Percentiles rank a stretch among this genome's conserved stretches.
Evolutionary conservation across 2,888 invertebrate species (phyloP).

Genomic region (Machimus atricapillus): DNA sequence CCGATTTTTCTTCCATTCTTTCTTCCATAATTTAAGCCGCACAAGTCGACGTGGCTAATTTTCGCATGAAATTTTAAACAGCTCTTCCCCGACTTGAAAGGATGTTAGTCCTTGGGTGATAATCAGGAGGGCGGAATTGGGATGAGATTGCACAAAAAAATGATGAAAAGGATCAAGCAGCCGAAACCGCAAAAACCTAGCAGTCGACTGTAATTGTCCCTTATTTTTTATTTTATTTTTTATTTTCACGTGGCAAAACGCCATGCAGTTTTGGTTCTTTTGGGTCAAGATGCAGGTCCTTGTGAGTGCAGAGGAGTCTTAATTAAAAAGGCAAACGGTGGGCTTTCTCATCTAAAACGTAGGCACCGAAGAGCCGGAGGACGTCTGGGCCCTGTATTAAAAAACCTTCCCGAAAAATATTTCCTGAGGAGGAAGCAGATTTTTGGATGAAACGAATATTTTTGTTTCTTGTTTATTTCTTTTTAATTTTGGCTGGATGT

Average conservation of each 20-base stretch:
- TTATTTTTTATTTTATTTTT: not conserved
- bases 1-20: not conserved
- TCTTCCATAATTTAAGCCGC: not conserved
- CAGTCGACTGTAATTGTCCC: not conserved
- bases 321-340: conserved; percentile 1
- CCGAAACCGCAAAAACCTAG: conserved; percentile 9
- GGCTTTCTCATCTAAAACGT: not conserved
- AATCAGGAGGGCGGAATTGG: not conserved
- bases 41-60: conserved; percentile 24
- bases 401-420: not conserved
- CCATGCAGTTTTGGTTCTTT: not conserved
- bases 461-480: not conserved
- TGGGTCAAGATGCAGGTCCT: not conserved
- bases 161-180: conserved; percentile 19
- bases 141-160: not conserved
- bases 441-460: not conserved
- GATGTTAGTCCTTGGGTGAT: conserved; percentile 11
- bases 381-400: not conserved
- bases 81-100: conserved; percentile 4
- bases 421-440: not conserved
- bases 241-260: not conserved
- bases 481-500: not conserved
- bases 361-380: not conserved
- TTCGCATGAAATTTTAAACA: conserved; percentile 18
- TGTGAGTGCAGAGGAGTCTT: not conserved